Conservation (phyloP, 2,113 vertebrate genomes). For the Pavo muticus region DNA sequence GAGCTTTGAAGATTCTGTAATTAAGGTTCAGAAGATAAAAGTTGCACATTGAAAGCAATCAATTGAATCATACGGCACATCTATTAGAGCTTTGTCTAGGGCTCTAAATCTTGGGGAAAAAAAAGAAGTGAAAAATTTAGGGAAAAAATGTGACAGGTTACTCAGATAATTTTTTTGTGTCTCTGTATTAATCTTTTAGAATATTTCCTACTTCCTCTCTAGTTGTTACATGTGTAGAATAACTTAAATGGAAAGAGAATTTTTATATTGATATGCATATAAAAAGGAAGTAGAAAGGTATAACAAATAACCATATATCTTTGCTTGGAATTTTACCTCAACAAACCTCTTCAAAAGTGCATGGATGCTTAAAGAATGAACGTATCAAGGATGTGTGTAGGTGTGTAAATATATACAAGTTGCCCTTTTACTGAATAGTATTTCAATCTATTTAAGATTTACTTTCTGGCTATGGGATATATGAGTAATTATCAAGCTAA, state of each 20-base stretch:
- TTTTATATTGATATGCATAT: neutral
- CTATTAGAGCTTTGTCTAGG: neutral
- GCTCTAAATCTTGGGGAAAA: neutral
- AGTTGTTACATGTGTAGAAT: neutral
- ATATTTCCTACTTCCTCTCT: neutral
- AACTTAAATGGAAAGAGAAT: neutral
- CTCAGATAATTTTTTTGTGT: neutral
- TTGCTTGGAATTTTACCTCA: neutral
- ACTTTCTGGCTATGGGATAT: neutral
- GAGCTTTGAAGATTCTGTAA: neutral
- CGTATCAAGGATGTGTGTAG: rapidly evolving
- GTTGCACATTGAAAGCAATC: neutral
- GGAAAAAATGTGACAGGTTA: neutral
- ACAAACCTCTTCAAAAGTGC: neutral
- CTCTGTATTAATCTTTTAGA: neutral
- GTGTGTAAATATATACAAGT: neutral
- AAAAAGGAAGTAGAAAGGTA: neutral
- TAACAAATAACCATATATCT: neutral
- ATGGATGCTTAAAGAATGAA: rapidly evolving
- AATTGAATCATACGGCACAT: neutral
- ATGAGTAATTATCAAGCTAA: neutral
- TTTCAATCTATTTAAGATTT: neutral
- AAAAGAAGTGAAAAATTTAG: neutral
- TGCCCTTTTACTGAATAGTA: neutral
- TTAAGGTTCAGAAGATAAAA: neutral